Evolutionary conservation across 2,888 invertebrate species (phyloP), one percentile per base, ranked within the genome.

Genomic region (Callyntrura guangdongensis): DNA sequence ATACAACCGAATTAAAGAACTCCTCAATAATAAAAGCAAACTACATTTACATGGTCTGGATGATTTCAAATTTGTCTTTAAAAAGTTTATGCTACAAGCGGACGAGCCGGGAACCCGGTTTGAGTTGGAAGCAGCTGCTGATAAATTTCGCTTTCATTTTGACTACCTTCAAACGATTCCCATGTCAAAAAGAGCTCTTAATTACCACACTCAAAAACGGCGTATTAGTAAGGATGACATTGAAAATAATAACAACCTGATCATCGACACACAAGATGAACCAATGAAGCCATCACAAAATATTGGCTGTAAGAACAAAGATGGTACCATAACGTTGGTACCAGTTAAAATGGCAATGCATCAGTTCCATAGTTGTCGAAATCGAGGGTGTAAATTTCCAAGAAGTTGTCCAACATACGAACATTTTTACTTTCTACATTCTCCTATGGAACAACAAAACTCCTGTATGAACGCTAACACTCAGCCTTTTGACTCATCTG

Each of bases 301-400:
- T 74, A 22, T 53, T 22, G 8, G 17, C 2, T n/a, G 14, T 25
- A 77, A 25, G 14, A 45, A 47, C n/a, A 45, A 20, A n/a, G 1
- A 45, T 17, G 11, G 5, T 20, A n/a, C n/a, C n/a, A 14, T 45
- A 12, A 45, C n/a, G n/a, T 45, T 36, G 9, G 56, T 86, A 8
- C 56, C 72, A 22, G 49, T 82, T 0, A 89, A 89, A 61, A 64
- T 83, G 79, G 56, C 69, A 8, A 56, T 84, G 59, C 91, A 91
- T 72, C 79, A 88, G 74, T 92, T 92, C 83, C 74, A 81, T 67
- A 90, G 92, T 36, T 92, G 92, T 27, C 47, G 92, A 67, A 92
- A 89, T 25, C 89, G 85, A 69, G 86, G 86, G 11, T 92, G 92
- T 79, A 86, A 82, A 77, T 83, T 77, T 36, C 61, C 77, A 25